phyloP scores from a whole-genome alignment of 2,797 vertebrate species.

The Meda fulgida region DNA sequence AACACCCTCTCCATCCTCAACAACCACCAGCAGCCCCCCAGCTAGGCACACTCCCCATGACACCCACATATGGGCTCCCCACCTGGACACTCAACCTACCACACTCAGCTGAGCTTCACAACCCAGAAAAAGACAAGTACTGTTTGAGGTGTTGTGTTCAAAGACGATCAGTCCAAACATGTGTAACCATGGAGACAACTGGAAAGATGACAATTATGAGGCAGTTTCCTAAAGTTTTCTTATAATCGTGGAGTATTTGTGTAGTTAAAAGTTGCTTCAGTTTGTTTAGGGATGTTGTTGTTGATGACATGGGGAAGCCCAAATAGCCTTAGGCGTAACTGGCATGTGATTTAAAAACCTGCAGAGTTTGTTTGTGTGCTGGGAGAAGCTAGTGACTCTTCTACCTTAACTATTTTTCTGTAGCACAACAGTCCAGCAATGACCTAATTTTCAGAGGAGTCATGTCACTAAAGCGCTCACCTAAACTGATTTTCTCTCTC shows the following conservation, averaged over 20 bases:
- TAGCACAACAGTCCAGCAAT: background rate
- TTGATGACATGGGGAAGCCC: constrained; percentile 35
- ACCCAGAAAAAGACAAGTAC: background rate
- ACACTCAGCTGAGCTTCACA: constrained; percentile 42
- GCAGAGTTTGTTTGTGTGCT: constrained; percentile 33
- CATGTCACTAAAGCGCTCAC: too few relatives aligned
- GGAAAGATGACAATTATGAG: background rate
- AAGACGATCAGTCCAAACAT: constrained; percentile 28
- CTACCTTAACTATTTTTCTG: constrained; percentile 12
- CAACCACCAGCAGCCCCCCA: constrained; percentile 51
- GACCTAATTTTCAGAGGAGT: background rate
- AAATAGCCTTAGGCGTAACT: constrained; percentile 38
- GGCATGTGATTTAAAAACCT: constrained; percentile 42
- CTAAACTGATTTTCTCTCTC: background rate
- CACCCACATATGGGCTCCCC: constrained; percentile 58
- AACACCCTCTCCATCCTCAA: constrained; percentile 53
- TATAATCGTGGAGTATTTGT: background rate
- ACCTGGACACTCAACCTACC: constrained; percentile 57
- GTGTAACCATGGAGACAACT: background rate
- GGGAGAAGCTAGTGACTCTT: background rate
- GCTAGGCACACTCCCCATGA: constrained; percentile 52
- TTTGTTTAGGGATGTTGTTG: constrained; percentile 40
- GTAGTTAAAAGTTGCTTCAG: background rate
- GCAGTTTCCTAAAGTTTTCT: background rate
- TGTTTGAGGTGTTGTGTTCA: constrained; percentile 34